These are phyloP conservation scores for Gambusia yucatana DNA, from an alignment of 2,797 vertebrate genomes.

Conservation along the genomic window DNA sequence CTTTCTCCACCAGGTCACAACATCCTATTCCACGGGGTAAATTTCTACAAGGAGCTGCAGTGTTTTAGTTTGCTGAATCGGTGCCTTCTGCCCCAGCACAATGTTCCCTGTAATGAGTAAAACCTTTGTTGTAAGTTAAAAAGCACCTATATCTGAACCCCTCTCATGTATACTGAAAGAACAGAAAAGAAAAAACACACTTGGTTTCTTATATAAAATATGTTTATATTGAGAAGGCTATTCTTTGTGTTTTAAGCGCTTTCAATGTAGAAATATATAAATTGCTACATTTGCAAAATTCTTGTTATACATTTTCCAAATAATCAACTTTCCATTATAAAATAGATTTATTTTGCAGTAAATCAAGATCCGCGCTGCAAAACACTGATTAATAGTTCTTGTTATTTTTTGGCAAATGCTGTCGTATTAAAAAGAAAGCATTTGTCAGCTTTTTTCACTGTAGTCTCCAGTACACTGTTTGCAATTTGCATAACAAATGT, in stretches of 20 bases:
- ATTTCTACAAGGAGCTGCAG: neutral
- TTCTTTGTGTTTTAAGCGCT: neutral
- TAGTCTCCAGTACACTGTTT: neutral
- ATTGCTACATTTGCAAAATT: neutral
- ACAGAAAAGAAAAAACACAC: neutral
- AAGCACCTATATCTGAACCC: neutral
- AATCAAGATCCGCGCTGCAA: neutral
- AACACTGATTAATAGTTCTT: neutral
- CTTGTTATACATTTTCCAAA: neutral
- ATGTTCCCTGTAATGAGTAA: neutral
- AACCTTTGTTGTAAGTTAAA: neutral
- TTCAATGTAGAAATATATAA: neutral
- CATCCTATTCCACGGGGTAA: neutral
- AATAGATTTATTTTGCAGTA: neutral
- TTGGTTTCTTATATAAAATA: neutral
- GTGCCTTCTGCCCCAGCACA: neutral
- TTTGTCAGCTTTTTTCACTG: neutral
- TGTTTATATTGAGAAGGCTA: neutral
- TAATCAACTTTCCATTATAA: neutral
- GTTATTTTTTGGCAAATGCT: neutral
- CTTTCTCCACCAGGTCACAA: neutral
- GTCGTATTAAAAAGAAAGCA: neutral
- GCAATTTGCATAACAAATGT: slow-evolving; percentile 29
- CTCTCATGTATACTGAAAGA: neutral
- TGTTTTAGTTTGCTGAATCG: slow-evolving; percentile 1